phyloP scores from a whole-genome alignment of 1,140 invertebrate species.

The Listronotus bonariensis region DNA sequence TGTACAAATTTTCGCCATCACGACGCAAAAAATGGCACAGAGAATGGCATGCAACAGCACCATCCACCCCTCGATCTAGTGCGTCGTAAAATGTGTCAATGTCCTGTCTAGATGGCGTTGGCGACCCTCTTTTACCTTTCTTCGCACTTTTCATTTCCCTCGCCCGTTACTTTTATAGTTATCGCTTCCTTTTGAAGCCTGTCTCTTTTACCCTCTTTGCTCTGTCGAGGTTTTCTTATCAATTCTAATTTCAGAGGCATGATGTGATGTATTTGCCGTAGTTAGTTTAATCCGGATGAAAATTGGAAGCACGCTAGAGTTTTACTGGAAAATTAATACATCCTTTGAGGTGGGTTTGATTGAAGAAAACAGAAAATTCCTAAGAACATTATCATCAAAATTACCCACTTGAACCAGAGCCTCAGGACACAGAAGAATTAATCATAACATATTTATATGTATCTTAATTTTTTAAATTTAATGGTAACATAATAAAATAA shows the following conservation, averaged over 20 bases:
- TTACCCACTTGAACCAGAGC: neutral
- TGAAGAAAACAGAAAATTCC: neutral
- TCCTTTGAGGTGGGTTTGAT: neutral
- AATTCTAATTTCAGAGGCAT: slow-evolving; percentile 28
- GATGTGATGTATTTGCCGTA: slow-evolving; percentile 11
- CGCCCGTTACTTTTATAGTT: slow-evolving; percentile 54
- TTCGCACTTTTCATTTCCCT: slow-evolving; percentile 54
- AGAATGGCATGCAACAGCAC: slow-evolving; percentile 33
- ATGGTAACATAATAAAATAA: too few relatives aligned
- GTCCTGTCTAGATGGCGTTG: slow-evolving; percentile 50
- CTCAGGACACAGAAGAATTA: too few relatives aligned
- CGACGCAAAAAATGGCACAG: slow-evolving; percentile 29
- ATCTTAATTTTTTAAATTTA: too few relatives aligned
- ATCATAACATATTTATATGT: too few relatives aligned
- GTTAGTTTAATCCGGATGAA: slow-evolving; percentile 5
- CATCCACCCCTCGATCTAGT: slow-evolving; percentile 49
- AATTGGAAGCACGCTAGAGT: neutral
- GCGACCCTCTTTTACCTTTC: slow-evolving; percentile 53
- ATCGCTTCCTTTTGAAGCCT: slow-evolving; percentile 49
- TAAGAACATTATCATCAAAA: neutral
- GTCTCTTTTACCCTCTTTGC: slow-evolving; percentile 22
- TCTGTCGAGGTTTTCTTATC: slow-evolving; percentile 27
- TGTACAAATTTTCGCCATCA: slow-evolving; percentile 30
- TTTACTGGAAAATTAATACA: neutral
- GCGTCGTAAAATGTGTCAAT: slow-evolving; percentile 51